A percentile compares a stretch with the other conserved stretches of the same genome.
These are phyloP conservation scores for Pogonocichla stellata DNA, from an alignment of 2,113 vertebrate genomes.

Conservation along the genomic window DNA sequence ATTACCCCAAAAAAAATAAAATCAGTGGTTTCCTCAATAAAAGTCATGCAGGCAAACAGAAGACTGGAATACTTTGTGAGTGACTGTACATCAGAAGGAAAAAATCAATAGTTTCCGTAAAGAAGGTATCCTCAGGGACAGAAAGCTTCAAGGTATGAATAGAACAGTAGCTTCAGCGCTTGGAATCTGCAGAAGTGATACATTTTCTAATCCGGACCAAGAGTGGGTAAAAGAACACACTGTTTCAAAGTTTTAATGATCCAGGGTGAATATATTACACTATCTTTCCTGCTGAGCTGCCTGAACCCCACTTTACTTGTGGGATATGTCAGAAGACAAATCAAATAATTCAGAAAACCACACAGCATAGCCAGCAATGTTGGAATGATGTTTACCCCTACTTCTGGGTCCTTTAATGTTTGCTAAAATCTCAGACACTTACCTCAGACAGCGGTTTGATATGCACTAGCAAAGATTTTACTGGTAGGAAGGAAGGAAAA, in stretches of 20 bases:
- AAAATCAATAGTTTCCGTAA: constrained; percentile 61
- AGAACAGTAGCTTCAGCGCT: not conserved
- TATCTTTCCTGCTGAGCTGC: not conserved
- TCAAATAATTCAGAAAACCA: not conserved
- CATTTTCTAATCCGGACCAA: constrained; percentile 26
- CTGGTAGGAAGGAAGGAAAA: not conserved
- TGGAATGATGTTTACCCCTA: not conserved
- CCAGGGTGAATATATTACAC: not conserved
- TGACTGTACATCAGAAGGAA: constrained; percentile 24
- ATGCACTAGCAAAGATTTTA: not conserved
- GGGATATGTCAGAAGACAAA: not conserved
- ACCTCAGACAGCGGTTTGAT: not conserved
- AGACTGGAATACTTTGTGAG: constrained; percentile 40
- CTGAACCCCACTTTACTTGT: not conserved
- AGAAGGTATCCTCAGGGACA: constrained; percentile 12
- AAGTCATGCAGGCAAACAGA: constrained; percentile 29
- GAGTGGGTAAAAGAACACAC: not conserved
- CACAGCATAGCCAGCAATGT: not conserved
- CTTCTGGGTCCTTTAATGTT: not conserved
- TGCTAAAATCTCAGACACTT: not conserved
- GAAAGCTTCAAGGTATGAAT: constrained; percentile 16
- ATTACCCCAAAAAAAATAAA: not conserved
- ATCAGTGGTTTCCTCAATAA: constrained; percentile 31
- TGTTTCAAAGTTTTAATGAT: constrained; percentile 28
- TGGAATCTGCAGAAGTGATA: constrained; percentile 9